Conservation (phyloP, 2,888 invertebrate species). For the Isoperla grammatica region DNA sequence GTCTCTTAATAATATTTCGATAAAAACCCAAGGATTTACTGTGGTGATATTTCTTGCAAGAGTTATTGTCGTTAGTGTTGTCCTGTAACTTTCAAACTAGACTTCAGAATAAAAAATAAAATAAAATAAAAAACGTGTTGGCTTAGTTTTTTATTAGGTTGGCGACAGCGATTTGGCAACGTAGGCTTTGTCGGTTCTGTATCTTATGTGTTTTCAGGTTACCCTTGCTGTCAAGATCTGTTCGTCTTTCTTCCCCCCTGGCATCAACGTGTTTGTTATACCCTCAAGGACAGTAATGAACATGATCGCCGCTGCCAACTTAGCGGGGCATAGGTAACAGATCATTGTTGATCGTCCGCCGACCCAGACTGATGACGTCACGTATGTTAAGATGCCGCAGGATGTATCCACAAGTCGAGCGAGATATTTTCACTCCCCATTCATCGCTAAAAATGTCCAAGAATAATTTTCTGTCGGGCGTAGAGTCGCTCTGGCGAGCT, state of each 20-base stretch:
- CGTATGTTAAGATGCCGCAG: neutral
- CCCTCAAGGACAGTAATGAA: no score
- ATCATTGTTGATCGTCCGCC: slow-evolving; percentile 6
- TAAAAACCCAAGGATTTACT: neutral
- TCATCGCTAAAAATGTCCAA: slow-evolving; percentile 15
- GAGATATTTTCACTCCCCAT: slow-evolving; percentile 13
- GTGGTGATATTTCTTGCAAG: neutral
- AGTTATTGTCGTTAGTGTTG: no score
- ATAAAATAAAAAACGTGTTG: neutral
- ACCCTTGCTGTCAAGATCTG: slow-evolving; percentile 1
- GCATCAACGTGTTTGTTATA: no score
- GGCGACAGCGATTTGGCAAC: slow-evolving; percentile 1
- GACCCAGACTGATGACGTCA: neutral
- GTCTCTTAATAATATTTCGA: neutral
- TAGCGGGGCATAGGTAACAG: neutral
- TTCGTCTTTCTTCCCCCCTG: neutral
- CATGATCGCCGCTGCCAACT: neutral
- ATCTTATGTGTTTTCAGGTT: neutral
- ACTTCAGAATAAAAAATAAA: no score
- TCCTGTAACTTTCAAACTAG: no score
- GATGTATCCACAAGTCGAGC: neutral
- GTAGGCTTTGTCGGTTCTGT: neutral
- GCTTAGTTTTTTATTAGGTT: neutral
- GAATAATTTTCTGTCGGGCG: slow-evolving; percentile 5
- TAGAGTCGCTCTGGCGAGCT: slow-evolving; percentile 5